Evolutionary conservation across 2,888 invertebrate species (phyloP), one percentile per base, ranked within the genome.

Genomic region (Phyto melanocephala): DNA sequence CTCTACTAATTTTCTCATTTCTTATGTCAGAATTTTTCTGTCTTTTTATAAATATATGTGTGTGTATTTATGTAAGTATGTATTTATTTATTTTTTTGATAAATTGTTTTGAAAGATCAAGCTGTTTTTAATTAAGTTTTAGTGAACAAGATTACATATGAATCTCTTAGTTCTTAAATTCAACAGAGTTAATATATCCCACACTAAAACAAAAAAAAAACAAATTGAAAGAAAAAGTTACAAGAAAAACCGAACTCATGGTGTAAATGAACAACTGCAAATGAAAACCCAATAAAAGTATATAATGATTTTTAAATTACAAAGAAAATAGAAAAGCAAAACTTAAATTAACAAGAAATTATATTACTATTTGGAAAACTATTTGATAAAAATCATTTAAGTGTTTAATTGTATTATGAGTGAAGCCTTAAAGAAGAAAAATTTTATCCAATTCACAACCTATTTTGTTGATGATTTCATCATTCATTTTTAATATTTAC

Each of bases 71-170:
- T n/a, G n/a, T n/a, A n/a, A n/a, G n/a, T n/a, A n/a, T n/a, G n/a
- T 47, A 2, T 22, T 6, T n/a, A 37, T 28, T 40, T 62, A 8
- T 28, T 15, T 35, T 28, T 24, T 68, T 76, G 28, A 52, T 72
- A 28, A 54, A 72, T 52, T 76, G 40, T 42, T 52, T 13, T 15
- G n/a, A 28, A 56, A 63, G 20, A 65, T 71, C 78, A 54, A 78
- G 47, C 47, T 71, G 65, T 56, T 78, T 78, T 78, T 78, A 78
- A 78, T 78, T 78, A 78, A 78, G 24, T 65, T 78, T 42, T 71
- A 28, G 45, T 65, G 47, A 65, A 71, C 62, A 45, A 54, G 54
- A 63, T 65, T 52, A 40, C 3, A 56, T 35, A 10, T n/a, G 35
- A 58, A 58, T 54, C 40, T 42, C 68, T 68, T 24, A 24, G 68